These are phyloP conservation scores for Proteles cristata DNA, from an alignment of 2,113 vertebrate genomes.

Conservation along the genomic window DNA sequence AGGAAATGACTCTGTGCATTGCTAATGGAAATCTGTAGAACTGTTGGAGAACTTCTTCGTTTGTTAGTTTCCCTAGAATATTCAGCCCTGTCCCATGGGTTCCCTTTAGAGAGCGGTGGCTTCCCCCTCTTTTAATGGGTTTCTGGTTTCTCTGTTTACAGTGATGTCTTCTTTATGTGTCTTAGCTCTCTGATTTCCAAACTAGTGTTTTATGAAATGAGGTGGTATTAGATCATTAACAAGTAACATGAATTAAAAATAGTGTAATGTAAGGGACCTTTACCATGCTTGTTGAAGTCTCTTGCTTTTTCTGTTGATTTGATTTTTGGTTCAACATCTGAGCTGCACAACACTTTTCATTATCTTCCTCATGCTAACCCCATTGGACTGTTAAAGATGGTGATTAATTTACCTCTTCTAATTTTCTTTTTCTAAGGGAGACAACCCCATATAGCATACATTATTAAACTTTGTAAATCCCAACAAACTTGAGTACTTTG, in stretches of 20 bases:
- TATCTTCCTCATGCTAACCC: background rate
- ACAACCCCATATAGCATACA: background rate
- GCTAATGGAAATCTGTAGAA: slow-evolving; percentile 33
- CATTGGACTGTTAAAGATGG: background rate
- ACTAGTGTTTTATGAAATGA: background rate
- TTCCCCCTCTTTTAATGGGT: background rate
- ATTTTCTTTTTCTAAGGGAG: background rate
- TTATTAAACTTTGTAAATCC: background rate
- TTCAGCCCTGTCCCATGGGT: background rate
- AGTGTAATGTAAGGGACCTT: background rate
- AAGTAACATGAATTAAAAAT: slow-evolving; percentile 5
- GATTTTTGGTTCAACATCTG: background rate
- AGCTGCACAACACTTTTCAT: background rate
- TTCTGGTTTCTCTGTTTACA: background rate
- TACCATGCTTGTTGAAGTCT: background rate
- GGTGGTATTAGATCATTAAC: background rate
- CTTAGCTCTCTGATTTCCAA: slow-evolving; percentile 12
- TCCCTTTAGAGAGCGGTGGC: background rate
- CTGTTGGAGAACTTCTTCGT: background rate
- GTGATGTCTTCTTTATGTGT: background rate
- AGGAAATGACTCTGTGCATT: slow-evolving; percentile 68
- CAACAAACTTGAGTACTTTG: background rate
- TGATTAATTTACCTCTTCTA: background rate
- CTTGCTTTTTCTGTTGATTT: background rate
- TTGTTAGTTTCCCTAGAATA: slow-evolving; percentile 16